Base-by-base conservation (phyloP, 2,797 vertebrate genomes). In the Alcedo quadribrachys region DNA sequence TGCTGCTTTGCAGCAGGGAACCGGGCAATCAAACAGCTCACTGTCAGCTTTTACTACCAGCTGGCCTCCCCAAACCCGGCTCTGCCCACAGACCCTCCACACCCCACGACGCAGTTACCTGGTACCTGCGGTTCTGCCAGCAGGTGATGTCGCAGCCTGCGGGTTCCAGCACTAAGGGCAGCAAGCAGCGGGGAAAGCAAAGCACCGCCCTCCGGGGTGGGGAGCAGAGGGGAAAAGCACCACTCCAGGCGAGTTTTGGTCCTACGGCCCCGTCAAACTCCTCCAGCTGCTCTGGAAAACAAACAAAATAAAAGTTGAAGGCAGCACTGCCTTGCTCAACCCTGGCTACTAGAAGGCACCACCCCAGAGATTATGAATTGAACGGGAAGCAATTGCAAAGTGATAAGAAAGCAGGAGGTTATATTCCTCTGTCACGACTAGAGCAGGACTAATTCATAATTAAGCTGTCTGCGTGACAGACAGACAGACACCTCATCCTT, bases 191-290 rank as follows among this genome's bases (percentile, higher is more conserved):
- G 43, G n/a, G 46, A 81, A 62, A 78, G 37, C 37, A 40, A 40
- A 40, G 37, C 37, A 40, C 37, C 14, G 37, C 37, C 37, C 37
- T 40, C 37, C 14, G 37, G 37, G 37, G 37, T 40, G 37, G 37
- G 37, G 37, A 73, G 74, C 58, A 51, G 69, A 40, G 5, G 43
- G n/a, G 46, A 81, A 62, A 78, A 40, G 78, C 20, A 35, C 81
- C 51, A 24, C 37, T 15, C 13, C 28, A 14, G 32, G 11, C 20
- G 50, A 28, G 63, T 30, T 81, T 13, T 27, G 35, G 45, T n/a
- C 2, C 4, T 58, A 5, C 1, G 14, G 60, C 11, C 43, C 55
- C 0, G 27, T 14, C 0, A 0, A 70, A 27, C 46, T 92, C 55
- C 55, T 80, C 70, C 85, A 35, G 62, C 68, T 81, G 81, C 70